Base-by-base conservation (phyloP, 2,113 vertebrate species). In the Callipepla californica region DNA sequence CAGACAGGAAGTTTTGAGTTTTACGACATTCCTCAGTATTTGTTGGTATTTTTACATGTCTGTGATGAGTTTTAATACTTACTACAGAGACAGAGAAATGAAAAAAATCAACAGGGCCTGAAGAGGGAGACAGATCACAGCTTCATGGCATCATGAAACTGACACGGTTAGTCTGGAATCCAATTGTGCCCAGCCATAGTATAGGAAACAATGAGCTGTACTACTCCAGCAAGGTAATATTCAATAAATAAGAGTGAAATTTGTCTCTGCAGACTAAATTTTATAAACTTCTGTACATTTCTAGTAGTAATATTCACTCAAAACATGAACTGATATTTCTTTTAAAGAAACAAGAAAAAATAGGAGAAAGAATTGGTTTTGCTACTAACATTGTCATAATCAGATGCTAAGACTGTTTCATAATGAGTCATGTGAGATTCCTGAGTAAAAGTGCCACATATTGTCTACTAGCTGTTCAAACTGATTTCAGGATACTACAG, bases 241-340 rank as follows among this genome's bases (percentile, higher is more conserved):
- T 86, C 16, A 47, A 67, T 38, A 79, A 92, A 73, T n/a, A 61
- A 66, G 28, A 85, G 62, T 5, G 3, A 83, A 61, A 80, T 67
- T 74, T 73, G 10, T 38, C 22, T 79, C 51, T 58, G 7, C 13
- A 45, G 21, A 8, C 40, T 69, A 69, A 57, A 8, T 59, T 53
- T 40, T 45, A 83, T 13, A 69, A 90, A 45, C 6, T 67, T 79
- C 15, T 44, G 6, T 21, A 62, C 8, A 79, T 48, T 7, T 21
- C 69, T 34, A 42, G 25, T 19, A 72, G n/a, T 16, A 68, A 72
- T n/a, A 73, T 25, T 72, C 47, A 94, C 25, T 6, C 61, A 61
- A 89, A 67, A 4, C 40, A 30, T 26, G 3, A 80, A 77, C 0
- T 1, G 28, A 20, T 4, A 4, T 16, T 25, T 7, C 3, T 77